phyloP scores from a whole-genome alignment of 2,113 vertebrate species.

The Vanacampus margaritifer region DNA sequence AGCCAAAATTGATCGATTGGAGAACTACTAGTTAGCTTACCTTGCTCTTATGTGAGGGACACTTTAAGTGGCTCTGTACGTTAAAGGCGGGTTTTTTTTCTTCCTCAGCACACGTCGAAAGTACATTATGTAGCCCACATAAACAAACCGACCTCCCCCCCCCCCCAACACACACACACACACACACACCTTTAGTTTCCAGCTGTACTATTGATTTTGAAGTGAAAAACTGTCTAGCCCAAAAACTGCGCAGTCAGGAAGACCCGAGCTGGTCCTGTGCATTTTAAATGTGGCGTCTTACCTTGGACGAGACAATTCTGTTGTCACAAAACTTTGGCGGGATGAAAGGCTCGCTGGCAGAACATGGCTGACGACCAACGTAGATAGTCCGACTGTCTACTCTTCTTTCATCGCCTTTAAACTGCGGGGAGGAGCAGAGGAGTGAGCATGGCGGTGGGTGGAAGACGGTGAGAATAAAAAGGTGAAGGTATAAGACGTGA shows the following conservation, averaged over 20 bases:
- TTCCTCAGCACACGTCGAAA: too few relatives aligned
- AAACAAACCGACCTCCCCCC: too few relatives aligned
- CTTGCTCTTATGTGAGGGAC: neutral
- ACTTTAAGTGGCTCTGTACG: neutral
- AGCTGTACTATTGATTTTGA: too few relatives aligned
- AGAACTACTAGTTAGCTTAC: too few relatives aligned
- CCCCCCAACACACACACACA: too few relatives aligned
- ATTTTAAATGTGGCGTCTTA: slow-evolving; percentile 61
- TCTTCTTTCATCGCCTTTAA: slow-evolving; percentile 86
- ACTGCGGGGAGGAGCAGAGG: slow-evolving; percentile 58
- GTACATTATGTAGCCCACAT: too few relatives aligned
- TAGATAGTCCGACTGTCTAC: slow-evolving; percentile 88
- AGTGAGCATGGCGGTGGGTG: neutral
- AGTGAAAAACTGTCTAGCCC: too few relatives aligned
- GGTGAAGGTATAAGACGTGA: neutral
- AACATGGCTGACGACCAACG: slow-evolving; percentile 78
- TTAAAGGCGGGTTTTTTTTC: too few relatives aligned
- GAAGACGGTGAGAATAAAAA: slow-evolving; percentile 6
- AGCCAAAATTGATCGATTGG: too few relatives aligned
- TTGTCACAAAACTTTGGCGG: slow-evolving; percentile 94
- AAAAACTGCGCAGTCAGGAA: too few relatives aligned
- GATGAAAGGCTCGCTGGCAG: slow-evolving; percentile 77
- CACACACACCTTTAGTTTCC: too few relatives aligned
- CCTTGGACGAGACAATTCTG: slow-evolving; percentile 97
- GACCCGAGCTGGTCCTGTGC: neutral